Evolutionary conservation across 2,797 vertebrate species (phyloP).

Genomic region (Mastacembelus armatus): DNA sequence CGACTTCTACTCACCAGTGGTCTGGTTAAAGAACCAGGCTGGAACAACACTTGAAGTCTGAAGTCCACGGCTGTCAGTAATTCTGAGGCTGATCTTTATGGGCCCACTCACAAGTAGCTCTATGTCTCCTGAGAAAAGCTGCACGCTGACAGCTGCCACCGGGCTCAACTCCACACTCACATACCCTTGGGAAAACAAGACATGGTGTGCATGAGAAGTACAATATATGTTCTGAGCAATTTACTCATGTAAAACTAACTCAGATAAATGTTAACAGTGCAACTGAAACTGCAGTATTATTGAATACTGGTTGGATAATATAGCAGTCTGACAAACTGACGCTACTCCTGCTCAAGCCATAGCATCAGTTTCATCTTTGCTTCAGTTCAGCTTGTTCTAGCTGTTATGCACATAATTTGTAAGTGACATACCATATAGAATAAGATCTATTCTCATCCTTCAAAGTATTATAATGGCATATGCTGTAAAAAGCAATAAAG

Average conservation of each 20-base stretch:
- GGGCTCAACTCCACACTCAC: slow-evolving; percentile 86
- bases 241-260: neutral
- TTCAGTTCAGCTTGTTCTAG: too few species aligned
- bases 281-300: too few species aligned
- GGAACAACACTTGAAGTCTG: slow-evolving; percentile 83
- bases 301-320: neutral
- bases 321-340: neutral
- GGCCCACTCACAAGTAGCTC: slow-evolving; percentile 86
- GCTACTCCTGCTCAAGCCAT: neutral
- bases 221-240: too few species aligned
- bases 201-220: neutral
- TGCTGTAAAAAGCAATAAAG: too few species aligned
- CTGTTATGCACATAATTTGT: too few species aligned
- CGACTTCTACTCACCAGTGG: slow-evolving; percentile 82
- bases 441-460: too few species aligned
- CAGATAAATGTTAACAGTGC: too few species aligned
- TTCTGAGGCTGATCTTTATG: slow-evolving; percentile 86
- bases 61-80: slow-evolving; percentile 76
- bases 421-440: too few species aligned
- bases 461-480: too few species aligned
- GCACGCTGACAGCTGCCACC: slow-evolving; percentile 87
- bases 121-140: slow-evolving; percentile 82
- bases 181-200: slow-evolving; percentile 77
- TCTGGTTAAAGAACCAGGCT: slow-evolving; percentile 90
- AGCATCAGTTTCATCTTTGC: too few species aligned